phyloP scores from a whole-genome alignment of 1,140 invertebrate genomes.

The Microplitis demolitor region DNA sequence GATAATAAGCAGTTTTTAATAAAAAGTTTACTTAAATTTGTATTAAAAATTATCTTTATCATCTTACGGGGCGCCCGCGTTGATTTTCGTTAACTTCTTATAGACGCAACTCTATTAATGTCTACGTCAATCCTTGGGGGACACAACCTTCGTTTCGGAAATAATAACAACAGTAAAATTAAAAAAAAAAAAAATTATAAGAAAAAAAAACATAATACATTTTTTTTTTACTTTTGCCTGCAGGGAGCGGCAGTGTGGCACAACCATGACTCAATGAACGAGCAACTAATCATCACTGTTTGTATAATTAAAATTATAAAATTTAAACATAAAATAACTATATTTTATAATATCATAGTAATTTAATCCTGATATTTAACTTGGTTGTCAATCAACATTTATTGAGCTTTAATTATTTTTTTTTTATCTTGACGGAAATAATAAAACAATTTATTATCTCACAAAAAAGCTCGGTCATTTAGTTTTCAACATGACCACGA shows the following conservation, averaged over 20 bases:
- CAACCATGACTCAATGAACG: constrained; percentile 52
- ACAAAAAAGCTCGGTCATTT: too few species aligned
- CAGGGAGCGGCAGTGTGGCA: constrained; percentile 47
- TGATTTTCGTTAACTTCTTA: not conserved
- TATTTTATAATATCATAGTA: not conserved
- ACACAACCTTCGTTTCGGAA: constrained; percentile 61
- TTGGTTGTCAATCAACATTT: too few species aligned
- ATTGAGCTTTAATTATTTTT: too few species aligned
- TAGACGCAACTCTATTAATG: not conserved
- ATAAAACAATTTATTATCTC: not conserved
- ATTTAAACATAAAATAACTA: not conserved
- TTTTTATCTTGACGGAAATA: not conserved
- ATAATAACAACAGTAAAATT: not conserved
- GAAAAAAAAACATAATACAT: constrained; percentile 15
- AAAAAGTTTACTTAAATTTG: constrained; percentile 9
- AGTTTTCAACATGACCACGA: not conserved
- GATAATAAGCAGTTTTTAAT: constrained; percentile 8
- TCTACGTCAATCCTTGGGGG: constrained; percentile 21
- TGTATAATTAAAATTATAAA: not conserved
- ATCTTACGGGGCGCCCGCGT: constrained; percentile 3
- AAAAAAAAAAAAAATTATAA: too few species aligned
- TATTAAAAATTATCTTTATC: constrained; percentile 4
- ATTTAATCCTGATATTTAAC: not conserved
- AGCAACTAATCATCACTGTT: constrained; percentile 31
- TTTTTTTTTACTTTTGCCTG: constrained; percentile 31